phyloP scores from a whole-genome alignment of 2,888 invertebrate genomes.

The Litoditis marina region DNA sequence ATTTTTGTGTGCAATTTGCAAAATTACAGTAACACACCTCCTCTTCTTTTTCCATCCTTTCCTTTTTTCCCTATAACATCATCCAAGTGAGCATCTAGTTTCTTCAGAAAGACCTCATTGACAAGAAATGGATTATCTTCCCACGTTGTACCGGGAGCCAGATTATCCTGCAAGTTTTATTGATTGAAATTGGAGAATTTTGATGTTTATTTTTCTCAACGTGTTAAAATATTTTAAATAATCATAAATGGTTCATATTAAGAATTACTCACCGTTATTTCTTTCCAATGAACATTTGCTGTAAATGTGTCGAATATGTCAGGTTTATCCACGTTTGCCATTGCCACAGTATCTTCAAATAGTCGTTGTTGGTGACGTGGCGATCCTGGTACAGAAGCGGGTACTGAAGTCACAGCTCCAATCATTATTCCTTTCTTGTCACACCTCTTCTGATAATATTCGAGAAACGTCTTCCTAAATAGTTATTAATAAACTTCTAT shows the following conservation, averaged over 20 bases:
- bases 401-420: not conserved
- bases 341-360: slow-evolving; percentile 4
- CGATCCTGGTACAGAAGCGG: not conserved
- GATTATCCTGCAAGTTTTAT: too few relatives aligned
- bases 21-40: too few relatives aligned
- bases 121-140: slow-evolving; percentile 13
- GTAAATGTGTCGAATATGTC: slow-evolving; percentile 15
- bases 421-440: not conserved
- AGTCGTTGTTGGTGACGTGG: not conserved
- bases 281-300: slow-evolving; percentile 7
- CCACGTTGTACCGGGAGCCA: not conserved
- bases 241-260: too few relatives aligned
- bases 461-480: too few relatives aligned
- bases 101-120: not conserved
- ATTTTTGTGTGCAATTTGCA: too few relatives aligned
- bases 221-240: too few relatives aligned
- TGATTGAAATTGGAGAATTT: too few relatives aligned
- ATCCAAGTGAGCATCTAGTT: slow-evolving; percentile 3
- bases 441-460: not conserved
- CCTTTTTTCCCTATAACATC: not conserved
- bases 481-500: too few relatives aligned
- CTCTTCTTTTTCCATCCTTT: too few relatives aligned
- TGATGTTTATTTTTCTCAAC: slow-evolving; percentile 7
- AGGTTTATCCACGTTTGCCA: slow-evolving; percentile 2
- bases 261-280: slow-evolving; percentile 12